Evolutionary conservation across 2,797 vertebrate genomes (phyloP), one percentile per base, ranked within the genome.

Genomic region (Acanthurus lineatus): DNA sequence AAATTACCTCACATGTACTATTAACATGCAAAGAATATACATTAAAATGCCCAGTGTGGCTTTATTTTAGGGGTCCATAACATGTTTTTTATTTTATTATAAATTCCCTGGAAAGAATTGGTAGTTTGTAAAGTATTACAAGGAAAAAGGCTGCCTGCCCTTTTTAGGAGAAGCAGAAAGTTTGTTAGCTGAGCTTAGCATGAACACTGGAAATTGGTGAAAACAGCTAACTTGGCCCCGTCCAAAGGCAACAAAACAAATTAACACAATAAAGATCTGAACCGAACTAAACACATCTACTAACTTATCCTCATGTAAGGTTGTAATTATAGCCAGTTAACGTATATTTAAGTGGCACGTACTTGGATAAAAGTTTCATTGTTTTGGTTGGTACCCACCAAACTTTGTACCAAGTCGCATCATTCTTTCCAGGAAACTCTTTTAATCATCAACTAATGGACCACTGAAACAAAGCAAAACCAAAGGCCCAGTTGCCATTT

Each of bases 361-460:
- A 42, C 10, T 42, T 11, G 2, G 6, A 42, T 42, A 2, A 42
- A 9, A 9, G 40, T 9, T 42, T 42, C 40, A 42, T 42, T 11
- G 40, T 22, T 9, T 38, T 5, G 0, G 9, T 67, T 17, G 5
- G 4, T 57, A 15, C 20, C 17, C 2, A 44, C 0, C 11, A 32
- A 32, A 12, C 11, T 17, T 28, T 2, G n/a, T 2, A 28, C 4
- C 42, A 68, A 49, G 56, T 67, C 32, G 2, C 8, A 22, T 4
- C 3, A 0, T 22, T 57, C n/a, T 59, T 54, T 59, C 54, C 28
- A 56, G 71, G 42, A 77, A 80, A 66, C 42, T 14, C 64, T 59
- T 2, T 5, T 10, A 44, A 38, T 57, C 3, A 51, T 53, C 5
- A 74, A 67, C n/a, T 7, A 2, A 38, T 1, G 17, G 25, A 71